These are phyloP conservation scores for Eledona agricola DNA, from an alignment of 2,888 invertebrate genomes.

Conservation along the genomic window DNA sequence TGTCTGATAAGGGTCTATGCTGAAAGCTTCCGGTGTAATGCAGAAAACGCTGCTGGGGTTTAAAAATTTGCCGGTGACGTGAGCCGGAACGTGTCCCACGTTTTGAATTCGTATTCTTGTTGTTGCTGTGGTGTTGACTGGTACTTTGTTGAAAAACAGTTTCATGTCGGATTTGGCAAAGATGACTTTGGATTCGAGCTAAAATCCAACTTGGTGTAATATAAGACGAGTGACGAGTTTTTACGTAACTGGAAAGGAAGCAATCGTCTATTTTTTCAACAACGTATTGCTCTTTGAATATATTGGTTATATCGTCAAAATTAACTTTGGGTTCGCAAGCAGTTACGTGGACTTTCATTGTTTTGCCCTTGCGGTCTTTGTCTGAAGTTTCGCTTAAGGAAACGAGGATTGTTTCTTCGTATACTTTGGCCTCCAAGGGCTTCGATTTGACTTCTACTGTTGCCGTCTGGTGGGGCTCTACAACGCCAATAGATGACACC, in stretches of 20 bases:
- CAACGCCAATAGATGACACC: constrained; percentile 54
- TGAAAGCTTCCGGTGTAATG: constrained; percentile 51
- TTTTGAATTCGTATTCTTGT: constrained; percentile 60
- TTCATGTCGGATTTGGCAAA: constrained; percentile 56
- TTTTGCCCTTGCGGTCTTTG: constrained; percentile 64
- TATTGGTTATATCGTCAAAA: constrained; percentile 66
- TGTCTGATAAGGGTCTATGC: constrained; percentile 57
- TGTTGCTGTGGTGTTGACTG: constrained; percentile 53
- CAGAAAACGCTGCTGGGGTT: constrained; percentile 52
- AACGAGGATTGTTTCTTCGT: constrained; percentile 57
- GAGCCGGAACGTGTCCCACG: constrained; percentile 56
- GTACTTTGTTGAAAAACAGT: constrained; percentile 60
- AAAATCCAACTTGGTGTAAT: constrained; percentile 2
- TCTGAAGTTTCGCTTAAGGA: constrained; percentile 60
- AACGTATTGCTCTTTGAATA: constrained; percentile 70
- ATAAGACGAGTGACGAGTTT: background rate
- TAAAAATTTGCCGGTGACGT: constrained; percentile 45
- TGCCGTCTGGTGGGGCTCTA: constrained; percentile 55
- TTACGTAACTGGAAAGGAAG: constrained; percentile 7
- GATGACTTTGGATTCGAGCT: constrained; percentile 57
- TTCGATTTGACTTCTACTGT: constrained; percentile 57
- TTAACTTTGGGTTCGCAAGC: constrained; percentile 69
- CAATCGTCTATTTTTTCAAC: constrained; percentile 66
- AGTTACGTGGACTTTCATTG: constrained; percentile 64
- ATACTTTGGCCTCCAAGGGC: constrained; percentile 54